A percentile compares a stretch with the other conserved stretches of the same genome.
Conservation (phyloP, 2,797 vertebrate genomes). For the Crocidura indochinensis region DNA sequence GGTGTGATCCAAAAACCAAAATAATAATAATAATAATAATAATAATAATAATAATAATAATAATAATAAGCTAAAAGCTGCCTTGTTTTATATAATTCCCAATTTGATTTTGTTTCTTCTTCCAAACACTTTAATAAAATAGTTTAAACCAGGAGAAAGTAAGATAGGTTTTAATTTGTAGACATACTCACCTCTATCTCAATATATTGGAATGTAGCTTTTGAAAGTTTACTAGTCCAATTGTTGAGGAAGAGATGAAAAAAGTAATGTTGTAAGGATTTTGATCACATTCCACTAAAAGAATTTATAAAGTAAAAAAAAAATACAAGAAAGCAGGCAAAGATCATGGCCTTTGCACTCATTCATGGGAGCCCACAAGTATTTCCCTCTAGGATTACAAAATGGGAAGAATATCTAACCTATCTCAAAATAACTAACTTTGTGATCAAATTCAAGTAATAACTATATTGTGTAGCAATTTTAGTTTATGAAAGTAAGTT, state of each 20-base stretch:
- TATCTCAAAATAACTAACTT: slow-evolving; percentile 21
- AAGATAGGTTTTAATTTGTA: too few species aligned
- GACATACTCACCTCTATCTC: neutral
- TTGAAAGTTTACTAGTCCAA: neutral
- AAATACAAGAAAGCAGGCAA: neutral
- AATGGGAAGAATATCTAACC: neutral
- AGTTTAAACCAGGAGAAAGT: neutral
- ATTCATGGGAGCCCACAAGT: neutral
- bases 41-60: too few species aligned
- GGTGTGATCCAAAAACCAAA: too few species aligned
- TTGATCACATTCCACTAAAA: neutral
- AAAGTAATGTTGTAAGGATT: neutral
- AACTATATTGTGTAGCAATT: neutral
- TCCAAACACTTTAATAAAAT: neutral
- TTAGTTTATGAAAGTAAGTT: slow-evolving; percentile 34
- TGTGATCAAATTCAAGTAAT: neutral
- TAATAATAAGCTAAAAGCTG: too few species aligned
- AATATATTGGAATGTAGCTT: neutral
- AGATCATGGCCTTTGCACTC: neutral
- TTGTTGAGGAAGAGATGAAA: slow-evolving; percentile 1
- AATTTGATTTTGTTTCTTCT: neutral
- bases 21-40: too few species aligned
- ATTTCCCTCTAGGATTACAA: neutral
- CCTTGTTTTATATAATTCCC: neutral
- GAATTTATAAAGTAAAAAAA: neutral